Evolutionary conservation across 2,888 invertebrate species (phyloP).

Genomic region (Hypercompe scribonia): DNA sequence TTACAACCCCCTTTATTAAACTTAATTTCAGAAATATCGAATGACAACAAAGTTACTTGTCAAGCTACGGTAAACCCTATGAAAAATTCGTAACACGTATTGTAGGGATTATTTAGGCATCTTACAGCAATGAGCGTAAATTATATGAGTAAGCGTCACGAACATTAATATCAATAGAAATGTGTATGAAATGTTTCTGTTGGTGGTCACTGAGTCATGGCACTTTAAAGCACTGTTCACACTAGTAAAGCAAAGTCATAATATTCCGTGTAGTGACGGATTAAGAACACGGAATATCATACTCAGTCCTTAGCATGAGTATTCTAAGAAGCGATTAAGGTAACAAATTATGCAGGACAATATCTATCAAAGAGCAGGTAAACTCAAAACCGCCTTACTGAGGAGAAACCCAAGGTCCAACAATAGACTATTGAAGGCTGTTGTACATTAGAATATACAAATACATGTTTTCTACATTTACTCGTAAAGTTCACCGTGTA

Average conservation of each 20-base stretch:
- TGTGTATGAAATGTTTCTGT: neutral
- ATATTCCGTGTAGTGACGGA: too few species aligned
- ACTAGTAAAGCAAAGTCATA: too few species aligned
- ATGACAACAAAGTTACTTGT: neutral
- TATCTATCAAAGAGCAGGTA: too few species aligned
- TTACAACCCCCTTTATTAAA: conserved; percentile 5
- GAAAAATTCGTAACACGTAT: neutral
- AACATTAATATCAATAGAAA: neutral
- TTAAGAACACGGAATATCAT: too few species aligned
- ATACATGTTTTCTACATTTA: too few species aligned
- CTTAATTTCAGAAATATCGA: neutral
- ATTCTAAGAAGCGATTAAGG: too few species aligned
- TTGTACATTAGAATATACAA: neutral
- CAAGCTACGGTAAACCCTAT: neutral
- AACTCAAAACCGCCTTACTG: too few species aligned
- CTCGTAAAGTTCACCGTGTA: neutral
- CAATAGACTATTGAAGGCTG: too few species aligned
- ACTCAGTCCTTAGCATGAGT: too few species aligned
- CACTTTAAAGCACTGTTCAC: neutral
- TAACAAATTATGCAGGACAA: too few species aligned
- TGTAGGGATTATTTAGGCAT: neutral
- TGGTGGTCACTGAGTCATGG: neutral
- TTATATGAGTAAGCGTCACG: neutral
- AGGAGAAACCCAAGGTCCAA: too few species aligned
- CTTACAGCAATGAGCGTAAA: neutral